Percentiles rank a stretch among this genome's conserved stretches.
These are phyloP conservation scores for Paracanthobrama guichenoti DNA, from an alignment of 2,113 vertebrate species.

Conservation along the genomic window DNA sequence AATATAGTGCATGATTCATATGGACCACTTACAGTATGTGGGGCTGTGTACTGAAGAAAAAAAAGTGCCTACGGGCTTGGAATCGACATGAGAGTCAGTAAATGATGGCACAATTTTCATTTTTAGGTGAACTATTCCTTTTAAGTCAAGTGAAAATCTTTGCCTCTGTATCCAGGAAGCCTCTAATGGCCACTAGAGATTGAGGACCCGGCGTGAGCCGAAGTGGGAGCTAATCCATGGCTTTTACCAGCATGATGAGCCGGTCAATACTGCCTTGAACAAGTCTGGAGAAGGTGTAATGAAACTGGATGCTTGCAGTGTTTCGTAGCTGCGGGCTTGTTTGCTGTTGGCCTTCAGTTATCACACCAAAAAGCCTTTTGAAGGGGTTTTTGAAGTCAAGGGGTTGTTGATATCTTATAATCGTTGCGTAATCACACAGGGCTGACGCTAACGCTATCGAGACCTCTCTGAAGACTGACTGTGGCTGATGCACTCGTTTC, in stretches of 20 bases:
- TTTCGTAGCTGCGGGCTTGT: constrained; percentile 9
- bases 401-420: no score
- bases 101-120: background rate
- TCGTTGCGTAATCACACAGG: no score
- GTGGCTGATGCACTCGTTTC: background rate
- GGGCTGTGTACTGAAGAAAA: background rate
- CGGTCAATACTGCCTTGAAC: constrained; percentile 68
- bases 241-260: constrained; percentile 72
- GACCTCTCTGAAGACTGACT: background rate
- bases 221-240: constrained; percentile 71
- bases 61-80: background rate
- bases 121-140: background rate
- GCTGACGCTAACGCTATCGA: background rate
- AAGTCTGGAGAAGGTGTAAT: constrained; percentile 55
- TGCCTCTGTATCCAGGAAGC: background rate
- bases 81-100: background rate
- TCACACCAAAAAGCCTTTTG: background rate
- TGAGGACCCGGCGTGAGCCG: constrained; percentile 64
- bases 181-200: constrained; percentile 34
- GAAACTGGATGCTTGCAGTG: constrained; percentile 60
- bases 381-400: background rate
- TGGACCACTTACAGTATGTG: no score
- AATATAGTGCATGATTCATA: no score
- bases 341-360: background rate
- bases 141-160: constrained; percentile 8